phyloP scores from a whole-genome alignment of 2,113 vertebrate species.

The Xyrauchen texanus region DNA sequence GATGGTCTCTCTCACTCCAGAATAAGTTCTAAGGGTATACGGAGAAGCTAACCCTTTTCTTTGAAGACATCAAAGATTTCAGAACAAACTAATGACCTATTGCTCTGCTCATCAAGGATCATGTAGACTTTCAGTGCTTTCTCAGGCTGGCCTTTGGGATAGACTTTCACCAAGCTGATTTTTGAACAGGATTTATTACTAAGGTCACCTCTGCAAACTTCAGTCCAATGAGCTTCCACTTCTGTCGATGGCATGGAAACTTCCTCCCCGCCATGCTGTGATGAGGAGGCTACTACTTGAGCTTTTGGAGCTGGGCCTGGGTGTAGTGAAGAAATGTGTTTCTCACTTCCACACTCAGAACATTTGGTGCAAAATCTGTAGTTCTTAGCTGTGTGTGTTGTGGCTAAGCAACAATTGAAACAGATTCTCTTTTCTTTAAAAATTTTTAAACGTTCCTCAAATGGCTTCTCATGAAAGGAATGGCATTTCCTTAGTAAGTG shows the following conservation, averaged over 20 bases:
- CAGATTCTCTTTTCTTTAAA: constrained; percentile 35
- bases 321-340: constrained; percentile 33
- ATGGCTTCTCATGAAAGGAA: constrained; percentile 6
- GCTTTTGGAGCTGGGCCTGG: constrained; percentile 2
- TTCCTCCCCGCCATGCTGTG: constrained; percentile 34
- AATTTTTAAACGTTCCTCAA: constrained; percentile 9
- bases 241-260: background rate
- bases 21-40: constrained; percentile 9
- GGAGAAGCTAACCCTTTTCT: background rate
- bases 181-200: background rate
- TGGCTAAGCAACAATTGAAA: constrained; percentile 35
- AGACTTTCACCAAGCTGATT: no score
- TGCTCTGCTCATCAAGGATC: background rate
- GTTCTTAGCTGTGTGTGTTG: constrained; percentile 22
- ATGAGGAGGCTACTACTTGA: background rate
- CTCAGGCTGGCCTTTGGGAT: constrained; percentile 2
- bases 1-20: background rate
- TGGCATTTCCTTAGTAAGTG: no score
- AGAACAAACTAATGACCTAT: background rate
- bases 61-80: constrained; percentile 37
- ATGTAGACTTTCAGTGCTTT: constrained; percentile 7
- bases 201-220: constrained; percentile 18
- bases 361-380: background rate
- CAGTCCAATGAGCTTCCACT: constrained; percentile 22
- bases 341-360: constrained; percentile 25